These are phyloP conservation scores for Dufourea novaeangliae DNA, from an alignment of 1,140 invertebrate species.

Conservation along the genomic window DNA sequence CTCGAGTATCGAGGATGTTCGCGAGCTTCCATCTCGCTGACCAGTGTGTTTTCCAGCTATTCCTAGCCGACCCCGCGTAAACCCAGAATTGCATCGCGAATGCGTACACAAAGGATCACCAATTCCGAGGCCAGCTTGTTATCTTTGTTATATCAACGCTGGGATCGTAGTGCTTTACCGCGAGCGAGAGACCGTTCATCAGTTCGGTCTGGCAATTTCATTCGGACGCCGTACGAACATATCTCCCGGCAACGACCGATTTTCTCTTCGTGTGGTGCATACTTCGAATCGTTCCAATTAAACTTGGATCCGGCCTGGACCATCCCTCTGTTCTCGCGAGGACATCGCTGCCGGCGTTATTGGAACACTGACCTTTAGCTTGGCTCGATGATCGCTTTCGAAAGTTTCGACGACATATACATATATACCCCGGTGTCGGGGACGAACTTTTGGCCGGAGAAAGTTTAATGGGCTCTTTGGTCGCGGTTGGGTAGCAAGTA, in stretches of 20 bases:
- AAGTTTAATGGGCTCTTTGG: constrained; percentile 43
- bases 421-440: neutral
- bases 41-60: neutral
- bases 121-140: neutral
- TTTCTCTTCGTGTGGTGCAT: constrained; percentile 6
- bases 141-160: constrained; percentile 25
- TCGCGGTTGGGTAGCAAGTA: no score
- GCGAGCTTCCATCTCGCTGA: neutral
- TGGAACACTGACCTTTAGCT: constrained; percentile 29
- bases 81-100: neutral
- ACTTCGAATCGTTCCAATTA: constrained; percentile 41
- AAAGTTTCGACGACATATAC: constrained; percentile 27
- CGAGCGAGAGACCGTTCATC: constrained; percentile 20
- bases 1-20: neutral
- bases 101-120: neutral
- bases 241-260: neutral
- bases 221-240: neutral
- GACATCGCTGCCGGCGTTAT: neutral
- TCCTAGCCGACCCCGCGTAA: neutral
- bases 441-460: neutral
- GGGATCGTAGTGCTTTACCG: neutral
- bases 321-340: neutral
- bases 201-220: constrained; percentile 11
- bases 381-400: constrained; percentile 9
- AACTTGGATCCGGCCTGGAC: constrained; percentile 21